These are phyloP conservation scores for Prochilodus magdalenae DNA, from an alignment of 2,113 vertebrate genomes.

Conservation along the genomic window DNA sequence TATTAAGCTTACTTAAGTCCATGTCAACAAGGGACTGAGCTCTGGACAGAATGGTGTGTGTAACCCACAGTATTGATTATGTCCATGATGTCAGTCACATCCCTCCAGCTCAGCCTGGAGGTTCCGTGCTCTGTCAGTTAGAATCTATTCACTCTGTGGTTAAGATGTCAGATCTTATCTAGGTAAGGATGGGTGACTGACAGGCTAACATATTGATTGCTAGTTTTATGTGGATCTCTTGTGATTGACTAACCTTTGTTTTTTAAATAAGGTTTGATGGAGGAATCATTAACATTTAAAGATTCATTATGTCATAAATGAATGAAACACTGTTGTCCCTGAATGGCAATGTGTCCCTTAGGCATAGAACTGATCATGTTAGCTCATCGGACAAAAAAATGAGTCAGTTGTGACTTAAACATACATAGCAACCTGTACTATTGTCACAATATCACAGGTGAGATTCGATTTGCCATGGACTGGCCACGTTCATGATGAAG, in stretches of 20 bases:
- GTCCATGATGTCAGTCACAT: background rate
- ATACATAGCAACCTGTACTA: too few species aligned
- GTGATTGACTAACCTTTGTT: background rate
- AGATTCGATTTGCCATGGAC: too few species aligned
- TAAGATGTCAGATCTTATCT: background rate
- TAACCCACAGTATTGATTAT: background rate
- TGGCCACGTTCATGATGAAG: too few species aligned
- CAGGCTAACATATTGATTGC: background rate
- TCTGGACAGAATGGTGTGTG: background rate
- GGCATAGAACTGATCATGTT: too few species aligned
- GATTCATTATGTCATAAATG: background rate
- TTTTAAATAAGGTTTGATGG: background rate
- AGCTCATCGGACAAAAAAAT: too few species aligned
- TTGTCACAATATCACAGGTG: too few species aligned
- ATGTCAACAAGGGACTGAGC: background rate
- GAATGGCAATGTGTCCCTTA: too few species aligned
- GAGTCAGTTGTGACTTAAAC: too few species aligned
- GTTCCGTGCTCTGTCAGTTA: background rate
- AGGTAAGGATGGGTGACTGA: background rate
- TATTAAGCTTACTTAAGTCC: background rate
- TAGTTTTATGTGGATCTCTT: background rate
- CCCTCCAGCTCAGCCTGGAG: background rate
- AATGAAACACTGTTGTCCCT: too few species aligned
- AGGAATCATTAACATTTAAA: background rate
- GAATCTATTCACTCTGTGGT: background rate